Percentiles rank a stretch among this genome's conserved stretches.
Conservation (phyloP, 2,797 vertebrate genomes). For the Danio aesculapii region DNA sequence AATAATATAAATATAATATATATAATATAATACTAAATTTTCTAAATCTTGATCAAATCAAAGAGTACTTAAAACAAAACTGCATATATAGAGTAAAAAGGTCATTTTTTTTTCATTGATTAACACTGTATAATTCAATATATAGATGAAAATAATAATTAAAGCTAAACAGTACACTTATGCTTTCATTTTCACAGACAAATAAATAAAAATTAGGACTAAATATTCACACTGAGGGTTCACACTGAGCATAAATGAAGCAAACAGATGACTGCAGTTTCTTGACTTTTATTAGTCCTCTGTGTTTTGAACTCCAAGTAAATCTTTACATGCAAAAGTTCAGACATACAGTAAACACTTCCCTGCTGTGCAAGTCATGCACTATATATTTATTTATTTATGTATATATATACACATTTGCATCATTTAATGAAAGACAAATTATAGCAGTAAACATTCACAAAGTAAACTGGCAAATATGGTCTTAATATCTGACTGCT, state of each 20-base stretch:
- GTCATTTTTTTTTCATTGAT: background rate
- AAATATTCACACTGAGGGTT: too few species aligned
- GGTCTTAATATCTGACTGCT: background rate
- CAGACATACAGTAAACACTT: constrained; percentile 80
- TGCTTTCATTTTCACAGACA: too few species aligned
- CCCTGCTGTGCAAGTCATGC: constrained; percentile 81
- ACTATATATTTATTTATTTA: constrained; percentile 73
- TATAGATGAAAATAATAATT: background rate
- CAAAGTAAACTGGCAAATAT: constrained; percentile 36
- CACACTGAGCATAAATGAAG: too few species aligned
- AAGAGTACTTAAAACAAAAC: too few species aligned
- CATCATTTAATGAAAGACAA: constrained; percentile 63
- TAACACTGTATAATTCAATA: background rate
- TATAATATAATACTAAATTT: too few species aligned
- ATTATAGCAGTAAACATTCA: constrained; percentile 70
- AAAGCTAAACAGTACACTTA: too few species aligned
- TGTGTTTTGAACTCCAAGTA: constrained; percentile 78
- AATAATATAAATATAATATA: too few species aligned
- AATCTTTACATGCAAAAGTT: constrained; percentile 91
- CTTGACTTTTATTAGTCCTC: constrained; percentile 79
- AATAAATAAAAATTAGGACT: too few species aligned
- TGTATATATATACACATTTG: constrained; percentile 74
- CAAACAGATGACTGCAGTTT: constrained; percentile 49
- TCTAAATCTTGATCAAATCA: too few species aligned
- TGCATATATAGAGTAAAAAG: too few species aligned